Conservation (phyloP, 2,888 invertebrate species). For the Ceriagrion tenellum region DNA sequence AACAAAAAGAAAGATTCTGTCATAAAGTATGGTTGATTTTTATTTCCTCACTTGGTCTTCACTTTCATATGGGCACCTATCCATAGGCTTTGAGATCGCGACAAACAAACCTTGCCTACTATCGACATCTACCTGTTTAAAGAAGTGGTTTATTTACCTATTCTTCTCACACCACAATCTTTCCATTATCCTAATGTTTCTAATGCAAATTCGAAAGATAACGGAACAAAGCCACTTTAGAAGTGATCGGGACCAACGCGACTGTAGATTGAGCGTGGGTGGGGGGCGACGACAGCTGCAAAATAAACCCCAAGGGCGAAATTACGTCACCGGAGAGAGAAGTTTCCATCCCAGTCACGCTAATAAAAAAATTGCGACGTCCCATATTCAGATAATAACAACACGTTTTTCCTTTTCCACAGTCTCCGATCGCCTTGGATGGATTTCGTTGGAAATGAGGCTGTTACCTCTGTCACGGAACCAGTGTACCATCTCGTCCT, state of each 20-base stretch:
- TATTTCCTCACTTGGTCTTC: too few species aligned
- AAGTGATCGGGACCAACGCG: not conserved
- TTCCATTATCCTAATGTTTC: too few species aligned
- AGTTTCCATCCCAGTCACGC: not conserved
- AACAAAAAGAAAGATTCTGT: too few species aligned
- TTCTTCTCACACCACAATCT: too few species aligned
- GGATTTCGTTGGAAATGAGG: not conserved
- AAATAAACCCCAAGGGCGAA: not conserved
- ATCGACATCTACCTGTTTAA: too few species aligned
- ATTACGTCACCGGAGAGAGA: not conserved
- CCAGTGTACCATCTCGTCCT: not conserved
- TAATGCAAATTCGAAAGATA: too few species aligned
- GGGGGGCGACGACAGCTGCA: not conserved
- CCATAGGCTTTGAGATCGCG: too few species aligned
- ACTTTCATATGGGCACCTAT: too few species aligned
- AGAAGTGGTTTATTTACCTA: too few species aligned
- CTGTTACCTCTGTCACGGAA: not conserved
- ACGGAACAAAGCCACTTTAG: too few species aligned
- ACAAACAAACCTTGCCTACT: too few species aligned
- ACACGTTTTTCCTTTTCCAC: not conserved
- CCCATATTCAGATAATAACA: slow-evolving; percentile 1
- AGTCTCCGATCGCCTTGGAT: not conserved
- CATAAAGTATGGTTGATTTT: too few species aligned
- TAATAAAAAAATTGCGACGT: not conserved
- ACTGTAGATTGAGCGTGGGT: not conserved